phyloP scores from a whole-genome alignment of 2,797 vertebrate genomes.

The Leucoraja ocellata region DNA sequence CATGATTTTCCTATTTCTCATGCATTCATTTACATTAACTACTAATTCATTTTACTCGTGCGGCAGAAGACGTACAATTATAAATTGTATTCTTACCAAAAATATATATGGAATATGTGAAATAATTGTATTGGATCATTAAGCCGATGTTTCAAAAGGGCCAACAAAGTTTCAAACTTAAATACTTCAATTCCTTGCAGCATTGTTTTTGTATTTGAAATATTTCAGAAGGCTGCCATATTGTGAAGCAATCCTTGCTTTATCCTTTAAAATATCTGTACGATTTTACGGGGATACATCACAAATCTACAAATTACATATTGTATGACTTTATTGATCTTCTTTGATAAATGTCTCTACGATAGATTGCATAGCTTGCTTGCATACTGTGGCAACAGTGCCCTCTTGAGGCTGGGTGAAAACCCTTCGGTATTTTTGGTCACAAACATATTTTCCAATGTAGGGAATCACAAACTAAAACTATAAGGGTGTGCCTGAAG shows the following conservation, averaged over 20 bases:
- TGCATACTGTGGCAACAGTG: background rate
- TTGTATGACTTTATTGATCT: background rate
- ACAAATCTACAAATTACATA: background rate
- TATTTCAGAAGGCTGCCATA: background rate
- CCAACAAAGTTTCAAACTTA: background rate
- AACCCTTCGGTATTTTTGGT: background rate
- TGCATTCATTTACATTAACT: background rate
- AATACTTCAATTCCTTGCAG: background rate
- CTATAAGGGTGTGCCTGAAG: background rate
- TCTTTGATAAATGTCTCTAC: background rate
- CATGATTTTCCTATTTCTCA: background rate
- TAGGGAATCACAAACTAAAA: background rate
- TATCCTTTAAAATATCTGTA: background rate
- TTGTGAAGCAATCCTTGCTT: background rate
- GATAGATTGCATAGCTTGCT: background rate
- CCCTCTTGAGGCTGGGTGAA: conserved; percentile 12
- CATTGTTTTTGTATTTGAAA: background rate
- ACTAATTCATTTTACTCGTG: background rate
- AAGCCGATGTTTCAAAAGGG: background rate
- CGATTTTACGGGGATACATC: background rate
- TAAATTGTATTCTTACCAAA: background rate
- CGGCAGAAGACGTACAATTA: background rate
- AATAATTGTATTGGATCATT: background rate
- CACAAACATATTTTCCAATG: background rate
- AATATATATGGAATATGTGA: background rate